phyloP scores from a whole-genome alignment of 2,113 vertebrate species.

The Corythornis vintsioides region DNA sequence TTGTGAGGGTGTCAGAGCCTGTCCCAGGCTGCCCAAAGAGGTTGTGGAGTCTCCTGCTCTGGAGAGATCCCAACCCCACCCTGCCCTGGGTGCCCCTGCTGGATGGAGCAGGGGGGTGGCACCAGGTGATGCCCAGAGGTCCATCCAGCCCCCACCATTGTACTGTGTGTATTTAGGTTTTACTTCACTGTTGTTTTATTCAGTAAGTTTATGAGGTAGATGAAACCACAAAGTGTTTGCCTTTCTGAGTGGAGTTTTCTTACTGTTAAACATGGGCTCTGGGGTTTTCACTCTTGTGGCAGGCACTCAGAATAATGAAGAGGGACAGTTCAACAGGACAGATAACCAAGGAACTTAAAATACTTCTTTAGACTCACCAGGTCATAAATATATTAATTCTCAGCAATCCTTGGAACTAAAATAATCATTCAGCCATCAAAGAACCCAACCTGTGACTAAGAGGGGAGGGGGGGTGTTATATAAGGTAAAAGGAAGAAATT shows the following conservation, averaged over 20 bases:
- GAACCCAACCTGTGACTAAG: not conserved
- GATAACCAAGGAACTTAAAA: not conserved
- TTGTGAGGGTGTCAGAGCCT: too few species aligned
- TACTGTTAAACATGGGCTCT: not conserved
- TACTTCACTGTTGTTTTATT: not conserved
- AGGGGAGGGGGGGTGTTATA: not conserved
- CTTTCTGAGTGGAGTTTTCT: not conserved
- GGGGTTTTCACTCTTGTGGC: not conserved
- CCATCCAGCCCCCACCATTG: too few species aligned
- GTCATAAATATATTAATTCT: not conserved
- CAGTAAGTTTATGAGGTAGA: not conserved
- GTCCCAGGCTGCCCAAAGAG: too few species aligned
- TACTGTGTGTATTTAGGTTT: not conserved
- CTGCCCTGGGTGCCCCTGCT: too few species aligned
- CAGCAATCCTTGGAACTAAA: not conserved
- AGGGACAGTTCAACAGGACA: not conserved
- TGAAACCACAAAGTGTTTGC: not conserved
- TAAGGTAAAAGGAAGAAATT: not conserved
- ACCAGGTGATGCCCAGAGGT: too few species aligned
- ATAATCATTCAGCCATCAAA: not conserved
- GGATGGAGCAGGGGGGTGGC: too few species aligned
- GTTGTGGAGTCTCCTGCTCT: too few species aligned
- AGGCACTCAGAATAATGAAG: not conserved
- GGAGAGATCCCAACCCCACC: too few species aligned
- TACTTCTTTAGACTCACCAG: not conserved